Percentiles rank a stretch among this genome's conserved stretches.
These are phyloP conservation scores for Serilophus lunatus DNA, from an alignment of 2,113 vertebrate species.

Conservation along the genomic window DNA sequence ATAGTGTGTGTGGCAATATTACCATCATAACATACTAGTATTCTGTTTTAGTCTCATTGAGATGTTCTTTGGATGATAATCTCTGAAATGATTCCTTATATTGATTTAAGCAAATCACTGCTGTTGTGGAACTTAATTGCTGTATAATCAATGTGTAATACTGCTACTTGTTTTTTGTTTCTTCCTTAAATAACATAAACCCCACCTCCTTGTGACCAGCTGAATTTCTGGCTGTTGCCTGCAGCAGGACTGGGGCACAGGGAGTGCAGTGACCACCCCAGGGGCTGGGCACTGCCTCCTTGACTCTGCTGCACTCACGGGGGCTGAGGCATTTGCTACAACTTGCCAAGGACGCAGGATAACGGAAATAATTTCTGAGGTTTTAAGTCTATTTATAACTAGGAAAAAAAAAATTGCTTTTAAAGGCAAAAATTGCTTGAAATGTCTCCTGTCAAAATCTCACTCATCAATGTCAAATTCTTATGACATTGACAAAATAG, in stretches of 20 bases:
- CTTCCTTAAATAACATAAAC: not conserved
- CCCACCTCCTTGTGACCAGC: not conserved
- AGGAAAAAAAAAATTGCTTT: not conserved
- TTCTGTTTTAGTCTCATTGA: not conserved
- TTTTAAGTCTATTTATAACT: slow-evolving; percentile 31
- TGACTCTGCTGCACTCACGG: not conserved
- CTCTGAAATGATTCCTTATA: not conserved
- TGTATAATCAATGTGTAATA: not conserved
- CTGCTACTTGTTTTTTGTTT: not conserved
- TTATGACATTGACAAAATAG: slow-evolving; percentile 39
- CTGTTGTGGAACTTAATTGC: not conserved
- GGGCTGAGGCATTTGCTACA: not conserved
- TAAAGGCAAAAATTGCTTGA: slow-evolving; percentile 13
- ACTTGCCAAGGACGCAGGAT: not conserved
- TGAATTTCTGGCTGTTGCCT: not conserved
- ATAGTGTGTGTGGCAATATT: not conserved
- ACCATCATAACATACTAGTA: no score
- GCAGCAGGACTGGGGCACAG: accelerated
- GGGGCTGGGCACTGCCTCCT: not conserved
- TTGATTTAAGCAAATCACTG: not conserved
- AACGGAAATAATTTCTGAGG: not conserved
- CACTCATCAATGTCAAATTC: slow-evolving; percentile 41
- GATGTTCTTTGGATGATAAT: not conserved
- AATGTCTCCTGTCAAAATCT: slow-evolving; percentile 54
- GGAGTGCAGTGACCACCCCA: accelerated